Conservation (phyloP, 2,113 vertebrate genomes). For the Microcebus ravelobensis region DNA sequence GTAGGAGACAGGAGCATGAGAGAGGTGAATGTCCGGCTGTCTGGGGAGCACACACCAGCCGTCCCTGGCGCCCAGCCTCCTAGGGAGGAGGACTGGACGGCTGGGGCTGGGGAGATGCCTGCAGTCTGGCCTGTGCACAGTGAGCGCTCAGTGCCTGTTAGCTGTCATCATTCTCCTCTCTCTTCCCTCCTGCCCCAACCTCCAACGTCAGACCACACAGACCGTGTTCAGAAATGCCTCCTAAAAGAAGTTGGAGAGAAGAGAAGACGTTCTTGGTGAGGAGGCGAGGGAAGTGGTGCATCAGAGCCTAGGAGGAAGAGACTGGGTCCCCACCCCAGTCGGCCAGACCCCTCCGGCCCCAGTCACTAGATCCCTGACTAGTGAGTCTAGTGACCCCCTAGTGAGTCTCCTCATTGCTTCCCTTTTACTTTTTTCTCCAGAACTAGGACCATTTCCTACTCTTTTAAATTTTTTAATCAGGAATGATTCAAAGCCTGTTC, state of each 20-base stretch:
- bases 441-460: not conserved
- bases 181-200: not conserved
- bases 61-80: not conserved
- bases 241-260: not conserved
- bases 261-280: fast-evolving
- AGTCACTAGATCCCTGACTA: fast-evolving
- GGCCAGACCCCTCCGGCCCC: fast-evolving
- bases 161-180: not conserved
- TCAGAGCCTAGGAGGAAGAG: not conserved
- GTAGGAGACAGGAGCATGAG: not conserved
- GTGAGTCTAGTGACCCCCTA: no score
- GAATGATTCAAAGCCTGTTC: not conserved
- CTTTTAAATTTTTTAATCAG: not conserved
- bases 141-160: no score
- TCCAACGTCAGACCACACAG: not conserved
- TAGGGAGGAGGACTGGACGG: no score
- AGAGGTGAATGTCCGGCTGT: fast-evolving
- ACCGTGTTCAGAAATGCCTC: not conserved
- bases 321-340: fast-evolving
- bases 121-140: fast-evolving
- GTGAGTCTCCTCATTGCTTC: not conserved
- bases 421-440: not conserved
- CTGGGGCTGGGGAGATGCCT: not conserved
- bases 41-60: not conserved
- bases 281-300: no score